Base-by-base conservation (phyloP, 2,797 vertebrate species). In the Acipenser transmontanus region DNA sequence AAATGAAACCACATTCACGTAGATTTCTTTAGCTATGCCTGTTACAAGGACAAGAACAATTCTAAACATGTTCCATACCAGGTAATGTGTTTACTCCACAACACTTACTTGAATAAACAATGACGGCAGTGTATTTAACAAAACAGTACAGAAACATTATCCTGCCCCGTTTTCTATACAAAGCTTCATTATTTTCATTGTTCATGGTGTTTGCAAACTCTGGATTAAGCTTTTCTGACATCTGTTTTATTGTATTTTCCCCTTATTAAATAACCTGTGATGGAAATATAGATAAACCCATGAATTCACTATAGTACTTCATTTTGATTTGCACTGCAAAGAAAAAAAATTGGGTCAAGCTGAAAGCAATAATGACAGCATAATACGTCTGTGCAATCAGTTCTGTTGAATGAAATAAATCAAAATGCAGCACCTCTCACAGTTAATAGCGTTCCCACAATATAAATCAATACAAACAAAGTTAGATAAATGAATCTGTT, bases 271-370 rank as follows among this genome's bases (percentile, higher is more conserved):
- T 76, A 77, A 84, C 68, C 65, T 34, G 62, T 47, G 66, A 75
- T 77, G 76, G 71, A 72, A 63, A 64, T 47, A 66, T 59, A 68
- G 71, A 73, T 69, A 50, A 62, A 68, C 63, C 62, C 70, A 9
- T 3, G 1, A 7, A 49, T 69, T 56, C 50, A 71, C 64, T 13
- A 59, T 64, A 68, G 64, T 49, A 57, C 56, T 76, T 72, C 75
- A 67, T 74, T 76, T 74, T 74, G 71, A 76, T 72, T 70, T 63
- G 67, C 34, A 10, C 62, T 59, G 7, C 63, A 68, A 66, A 7
- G 10, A 67, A 66, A 77, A 66, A 77, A 80, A 82, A 81, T 70
- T 82, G 79, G 83, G 86, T 86, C 82, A 85, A 56, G 69, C 80
- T 77, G 67, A 74, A 72, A 82, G 73, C 72, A 69, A 72, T 80